phyloP scores from a whole-genome alignment of 1,140 invertebrate species.

The Augochlora pura region DNA sequence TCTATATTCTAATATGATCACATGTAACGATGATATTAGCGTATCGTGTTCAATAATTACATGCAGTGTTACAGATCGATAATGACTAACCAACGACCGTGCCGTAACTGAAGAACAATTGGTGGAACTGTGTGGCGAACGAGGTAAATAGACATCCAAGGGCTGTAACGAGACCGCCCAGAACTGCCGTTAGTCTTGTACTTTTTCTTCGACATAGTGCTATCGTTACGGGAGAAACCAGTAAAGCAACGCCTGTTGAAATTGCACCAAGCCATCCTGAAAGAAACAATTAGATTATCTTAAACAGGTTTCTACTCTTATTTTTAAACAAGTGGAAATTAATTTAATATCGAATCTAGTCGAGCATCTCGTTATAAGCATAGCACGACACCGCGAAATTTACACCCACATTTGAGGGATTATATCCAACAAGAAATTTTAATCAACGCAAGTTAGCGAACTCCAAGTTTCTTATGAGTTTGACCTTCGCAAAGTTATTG shows the following conservation, averaged over 20 bases:
- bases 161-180: constrained; percentile 91
- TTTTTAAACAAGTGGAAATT: no score
- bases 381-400: no score
- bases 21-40: no score
- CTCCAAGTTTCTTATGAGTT: no score
- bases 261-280: constrained; percentile 91
- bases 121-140: constrained; percentile 93
- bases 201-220: constrained; percentile 92
- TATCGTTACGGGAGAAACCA: constrained; percentile 91
- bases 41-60: no score
- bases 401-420: no score
- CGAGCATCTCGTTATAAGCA: no score
- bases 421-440: no score
- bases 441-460: no score
- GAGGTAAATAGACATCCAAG: constrained; percentile 93
- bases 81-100: constrained; percentile 82
- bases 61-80: neutral
- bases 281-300: constrained; percentile 69
- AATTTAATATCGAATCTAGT: no score
- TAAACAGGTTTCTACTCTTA: neutral
- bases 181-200: constrained; percentile 92
- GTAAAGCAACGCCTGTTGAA: constrained; percentile 89
- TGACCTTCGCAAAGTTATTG: no score
- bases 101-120: constrained; percentile 93
- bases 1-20: no score